Evolutionary conservation across 1,140 invertebrate species (phyloP), one percentile per base, ranked within the genome.

Genomic region (Prorops nasuta): DNA sequence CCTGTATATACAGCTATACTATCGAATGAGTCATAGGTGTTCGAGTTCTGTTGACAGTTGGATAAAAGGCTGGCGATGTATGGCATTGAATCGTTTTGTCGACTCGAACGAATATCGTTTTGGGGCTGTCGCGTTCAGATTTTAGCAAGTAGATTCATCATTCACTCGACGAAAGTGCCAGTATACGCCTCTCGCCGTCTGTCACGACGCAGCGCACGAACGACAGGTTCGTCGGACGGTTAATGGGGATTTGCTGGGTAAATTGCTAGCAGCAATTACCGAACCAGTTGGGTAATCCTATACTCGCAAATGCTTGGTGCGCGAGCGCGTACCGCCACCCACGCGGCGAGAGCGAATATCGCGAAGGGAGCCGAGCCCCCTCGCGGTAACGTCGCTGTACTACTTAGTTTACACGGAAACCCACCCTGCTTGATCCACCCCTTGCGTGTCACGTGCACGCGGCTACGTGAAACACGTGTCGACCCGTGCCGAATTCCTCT

Each of bases 381-480:
- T n/a, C n/a, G n/a, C n/a, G n/a, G n/a, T n/a, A n/a, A n/a, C n/a
- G n/a, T n/a, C n/a, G 42, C 40, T 44, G 44, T 50, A 54, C 56
- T 70, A 66, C 68, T 71, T 69, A 62, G 61, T 72, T 71, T 70
- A 68, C 53, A 58, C 57, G 58, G 60, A 62, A 59, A 69, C 56
- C 40, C 51, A 21, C 54, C 59, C 66, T 60, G 24, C 51, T 57
- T 58, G 49, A 56, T 52, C 56, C 41, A 45, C 53, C 64, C 57
- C 53, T 57, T 31, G 54, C 52, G 53, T 62, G 66, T 64, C 66
- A 64, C 63, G 54, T 69, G 66, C 59, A 67, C 48, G 46, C 58
- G 34, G 42, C 47, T 32, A 32, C 42, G 40, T 40, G 28, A 36
- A 41, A 56, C 55, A 56, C 51, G 50, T 58, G 56, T 37, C 48